Evolutionary conservation across 2,113 vertebrate genomes (phyloP), one percentile per base, ranked within the genome.

Genomic region (Myotis brandtii): DNA sequence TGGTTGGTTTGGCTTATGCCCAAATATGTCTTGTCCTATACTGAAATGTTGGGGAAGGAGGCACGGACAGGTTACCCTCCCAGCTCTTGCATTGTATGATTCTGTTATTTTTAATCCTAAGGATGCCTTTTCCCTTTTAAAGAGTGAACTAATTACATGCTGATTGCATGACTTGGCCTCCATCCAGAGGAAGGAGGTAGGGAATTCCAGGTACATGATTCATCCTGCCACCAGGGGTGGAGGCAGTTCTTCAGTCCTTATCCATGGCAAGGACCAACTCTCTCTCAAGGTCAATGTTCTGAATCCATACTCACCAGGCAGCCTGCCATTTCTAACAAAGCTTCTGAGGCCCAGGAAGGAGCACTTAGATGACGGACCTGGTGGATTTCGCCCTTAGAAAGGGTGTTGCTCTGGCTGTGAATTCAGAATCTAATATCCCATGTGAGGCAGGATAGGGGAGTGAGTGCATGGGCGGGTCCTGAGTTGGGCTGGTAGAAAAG

Each of bases 121-220:
- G 21, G 46, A 86, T 56, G 67, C 76, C 23, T 95, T 95, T 82
- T 54, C 40, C 46, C 59, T 86, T 94, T 64, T 82, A 79, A 95
- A 88, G 76, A 91, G 52, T 37, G 67, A 96, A 87, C 64, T 94
- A 62, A 88, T 77, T 73, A 32, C 27, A 54, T 81, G 86, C 52
- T 56, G 75, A 95, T 64, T 59, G 56, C 59, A 86, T 76, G 59
- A 82, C 23, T 86, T 92, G 66, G n/a, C 50, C 48, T 89, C 66
- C 52, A 62, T 81, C 84, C 81, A 89, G 62, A n/a, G 87, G 56
- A 91, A 94, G 92, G 59, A 95, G 52, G 86, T 77, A 81, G 82
- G 72, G 69, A 83, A 89, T 89, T 96, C 81, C 80, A 94, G 67
- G 81, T 66, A 59, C 23, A 6, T 86, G 89, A 96, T 70, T 96